Base-by-base conservation (phyloP, 2,888 invertebrate species). In the Ischnus inquisitorius region DNA sequence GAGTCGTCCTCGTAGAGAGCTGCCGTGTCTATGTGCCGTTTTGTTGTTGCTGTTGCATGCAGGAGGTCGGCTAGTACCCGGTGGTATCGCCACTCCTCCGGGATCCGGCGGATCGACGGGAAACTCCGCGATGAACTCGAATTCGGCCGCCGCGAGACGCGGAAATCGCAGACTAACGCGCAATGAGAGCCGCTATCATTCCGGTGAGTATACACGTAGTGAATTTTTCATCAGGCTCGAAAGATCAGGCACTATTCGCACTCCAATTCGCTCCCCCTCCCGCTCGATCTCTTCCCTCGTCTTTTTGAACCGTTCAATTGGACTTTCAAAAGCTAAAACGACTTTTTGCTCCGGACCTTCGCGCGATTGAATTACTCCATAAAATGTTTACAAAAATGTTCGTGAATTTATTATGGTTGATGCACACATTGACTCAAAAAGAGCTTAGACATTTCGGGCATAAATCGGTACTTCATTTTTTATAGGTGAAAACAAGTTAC, bases 101-200 rank as follows among this genome's bases (percentile, higher is more conserved):
- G 94, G 94, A 94, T 95, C 95, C 94, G 94, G 94, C 94, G 92
- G 94, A 94, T 92, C 94, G 83, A 92, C 91, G 88, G 92, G 91
- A 88, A 92, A 88, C 85, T 87, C 88, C 85, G 86, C 87, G 81
- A 79, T 82, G 68, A 89, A 88, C 84, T 69, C 87, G 72, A 90
- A 92, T 88, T 90, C 91, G 82, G 92, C 91, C 82, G 92, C 92
- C 94, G 95, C 95, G 93, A 96, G 97, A 90, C 95, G 97, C 93
- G 97, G 97, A 93, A 98, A 98, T 94, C 95, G 98, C 87, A 95
- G 98, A 90, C 96, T 98, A 90, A 98, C 98, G 88, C 95, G 98
- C 93, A 98, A 98, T 95, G 98, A 98, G 95, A 98, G 97, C 95
- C 96, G 98, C 92, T 98, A 98, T 94, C 98, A 98, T 94, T 98